Percentiles rank a stretch among this genome's conserved stretches.
Conservation (phyloP, 2,888 invertebrate genomes). For the Steinernema hermaphroditum region DNA sequence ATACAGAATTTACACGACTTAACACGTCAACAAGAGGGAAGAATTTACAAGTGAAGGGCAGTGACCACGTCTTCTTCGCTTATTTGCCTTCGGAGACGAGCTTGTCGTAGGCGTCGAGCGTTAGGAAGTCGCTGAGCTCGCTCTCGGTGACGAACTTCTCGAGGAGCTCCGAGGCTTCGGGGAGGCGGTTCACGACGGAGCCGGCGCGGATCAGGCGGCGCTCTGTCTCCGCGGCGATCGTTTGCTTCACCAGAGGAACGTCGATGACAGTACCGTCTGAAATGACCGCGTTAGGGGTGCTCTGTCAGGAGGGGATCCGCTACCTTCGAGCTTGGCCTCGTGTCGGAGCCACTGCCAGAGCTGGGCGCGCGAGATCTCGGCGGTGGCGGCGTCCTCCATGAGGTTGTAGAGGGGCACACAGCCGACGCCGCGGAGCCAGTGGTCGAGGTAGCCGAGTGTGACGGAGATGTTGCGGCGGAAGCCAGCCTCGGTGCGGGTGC, state of each 20-base stretch:
- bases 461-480: conserved; percentile 75
- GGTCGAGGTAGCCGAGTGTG: conserved; percentile 74
- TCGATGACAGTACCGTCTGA: conserved; percentile 61
- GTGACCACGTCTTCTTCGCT: not conserved
- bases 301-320: conserved; percentile 61
- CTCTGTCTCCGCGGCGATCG: conserved; percentile 62
- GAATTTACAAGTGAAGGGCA: conserved; percentile 29
- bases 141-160: conserved; percentile 73
- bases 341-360: conserved; percentile 79
- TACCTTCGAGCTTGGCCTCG: conserved; percentile 69
- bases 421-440: conserved; percentile 75
- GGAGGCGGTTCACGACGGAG: conserved; percentile 59
- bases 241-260: conserved; percentile 66
- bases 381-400: conserved; percentile 78
- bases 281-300: conserved; percentile 56
- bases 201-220: conserved; percentile 60
- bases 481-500: conserved; percentile 74
- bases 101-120: conserved; percentile 67
- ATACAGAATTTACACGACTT: conserved; percentile 11
- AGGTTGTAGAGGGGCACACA: conserved; percentile 74
- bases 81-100: conserved; percentile 65
- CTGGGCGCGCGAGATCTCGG: conserved; percentile 77
- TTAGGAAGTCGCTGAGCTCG: conserved; percentile 75
- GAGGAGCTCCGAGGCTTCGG: conserved; percentile 70
- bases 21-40: conserved; percentile 8